A percentile compares a stretch with the other conserved stretches of the same genome.
These are phyloP conservation scores for Trichonephila clavipes DNA, from an alignment of 1,140 invertebrate species.

Conservation along the genomic window DNA sequence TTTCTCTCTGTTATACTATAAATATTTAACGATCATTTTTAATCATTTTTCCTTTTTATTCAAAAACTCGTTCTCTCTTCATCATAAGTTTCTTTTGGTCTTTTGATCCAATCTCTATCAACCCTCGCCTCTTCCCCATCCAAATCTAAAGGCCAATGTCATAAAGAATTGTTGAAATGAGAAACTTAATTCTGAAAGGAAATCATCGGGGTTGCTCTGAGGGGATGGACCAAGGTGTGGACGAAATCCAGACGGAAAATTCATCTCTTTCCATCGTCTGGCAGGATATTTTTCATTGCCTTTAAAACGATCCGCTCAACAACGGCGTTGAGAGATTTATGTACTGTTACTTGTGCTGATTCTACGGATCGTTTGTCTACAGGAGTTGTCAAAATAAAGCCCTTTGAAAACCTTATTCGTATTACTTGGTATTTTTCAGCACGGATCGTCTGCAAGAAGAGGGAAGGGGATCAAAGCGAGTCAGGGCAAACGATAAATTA, in stretches of 20 bases:
- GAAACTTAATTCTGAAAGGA: constrained; percentile 34
- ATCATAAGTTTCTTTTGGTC: background rate
- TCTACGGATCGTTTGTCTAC: constrained; percentile 27
- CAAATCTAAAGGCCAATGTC: background rate
- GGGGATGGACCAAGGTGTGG: background rate
- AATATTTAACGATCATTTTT: no score
- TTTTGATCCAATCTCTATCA: background rate
- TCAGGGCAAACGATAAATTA: constrained; percentile 1
- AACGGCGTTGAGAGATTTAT: constrained; percentile 41
- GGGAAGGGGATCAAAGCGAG: background rate
- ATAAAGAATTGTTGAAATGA: constrained; percentile 27
- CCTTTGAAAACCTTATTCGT: background rate
- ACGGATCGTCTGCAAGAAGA: background rate
- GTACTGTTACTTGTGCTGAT: constrained; percentile 28
- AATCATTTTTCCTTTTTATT: no score
- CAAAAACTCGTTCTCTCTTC: no score
- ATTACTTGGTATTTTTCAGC: constrained; percentile 17
- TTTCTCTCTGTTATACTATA: no score
- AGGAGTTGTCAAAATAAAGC: constrained; percentile 39
- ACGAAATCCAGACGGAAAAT: constrained; percentile 32
- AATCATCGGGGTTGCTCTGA: background rate
- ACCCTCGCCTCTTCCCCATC: background rate
- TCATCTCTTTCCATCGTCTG: constrained; percentile 21
- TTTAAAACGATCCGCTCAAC: constrained; percentile 31
- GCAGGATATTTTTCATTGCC: constrained; percentile 41